These are phyloP conservation scores for Apocheima hispidaria DNA, from an alignment of 2,888 invertebrate genomes.

Conservation along the genomic window DNA sequence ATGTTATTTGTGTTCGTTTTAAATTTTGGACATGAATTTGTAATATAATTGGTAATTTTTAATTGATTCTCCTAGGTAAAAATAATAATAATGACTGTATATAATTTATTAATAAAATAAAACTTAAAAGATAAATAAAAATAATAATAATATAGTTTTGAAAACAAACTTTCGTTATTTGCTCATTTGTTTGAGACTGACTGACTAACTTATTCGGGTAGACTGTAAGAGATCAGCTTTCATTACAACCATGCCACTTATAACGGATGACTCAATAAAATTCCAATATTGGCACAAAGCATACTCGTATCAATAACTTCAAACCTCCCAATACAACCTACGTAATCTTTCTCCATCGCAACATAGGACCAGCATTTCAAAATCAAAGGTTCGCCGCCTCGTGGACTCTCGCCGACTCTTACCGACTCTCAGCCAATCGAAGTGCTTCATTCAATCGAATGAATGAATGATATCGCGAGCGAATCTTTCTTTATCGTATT, in stretches of 20 bases:
- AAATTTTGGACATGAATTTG: too few relatives aligned
- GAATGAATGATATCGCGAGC: conserved; percentile 76
- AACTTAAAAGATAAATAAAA: too few relatives aligned
- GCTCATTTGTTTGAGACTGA: too few relatives aligned
- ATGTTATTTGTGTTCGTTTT: too few relatives aligned
- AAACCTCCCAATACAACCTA: conserved; percentile 10
- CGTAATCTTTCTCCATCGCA: conserved; percentile 25
- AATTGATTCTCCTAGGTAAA: too few relatives aligned
- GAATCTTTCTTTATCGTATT: conserved; percentile 80
- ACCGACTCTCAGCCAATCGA: conserved; percentile 79
- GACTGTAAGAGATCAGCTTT: too few relatives aligned
- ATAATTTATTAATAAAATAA: too few relatives aligned
- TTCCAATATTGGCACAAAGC: conserved; percentile 14
- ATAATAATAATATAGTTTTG: too few relatives aligned
- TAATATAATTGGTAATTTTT: too few relatives aligned
- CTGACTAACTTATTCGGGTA: too few relatives aligned
- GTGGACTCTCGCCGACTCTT: conserved; percentile 13
- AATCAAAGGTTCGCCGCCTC: conserved; percentile 54
- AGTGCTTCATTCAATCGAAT: conserved; percentile 63
- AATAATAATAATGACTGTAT: too few relatives aligned
- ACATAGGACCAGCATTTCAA: conserved; percentile 52
- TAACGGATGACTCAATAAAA: neutral
- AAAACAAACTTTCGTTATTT: too few relatives aligned
- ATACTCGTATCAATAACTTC: conserved; percentile 15
- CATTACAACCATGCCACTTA: neutral